Evolutionary conservation across 2,113 vertebrate genomes (phyloP), one percentile per base, ranked within the genome.

Genomic region (Perognathus longimembris): DNA sequence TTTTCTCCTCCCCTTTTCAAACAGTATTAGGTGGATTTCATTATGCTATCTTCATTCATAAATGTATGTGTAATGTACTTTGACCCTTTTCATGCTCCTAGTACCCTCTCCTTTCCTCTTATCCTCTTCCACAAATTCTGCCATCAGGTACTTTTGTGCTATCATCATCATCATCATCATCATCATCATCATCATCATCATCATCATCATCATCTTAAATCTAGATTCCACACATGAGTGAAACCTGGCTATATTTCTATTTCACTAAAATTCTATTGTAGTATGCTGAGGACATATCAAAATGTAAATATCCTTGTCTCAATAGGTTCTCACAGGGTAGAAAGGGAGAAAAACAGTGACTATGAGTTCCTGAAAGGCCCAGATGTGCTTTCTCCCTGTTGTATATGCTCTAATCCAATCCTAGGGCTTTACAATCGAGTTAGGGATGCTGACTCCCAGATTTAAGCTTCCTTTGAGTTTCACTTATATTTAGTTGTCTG

Each of bases 401-500:
- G 28, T 61, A 40, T 61, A 36, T 32, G 30, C 3, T 64, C 64
- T 94, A 77, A 78, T 92, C 82, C 71, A 64, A 34, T 57, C 32
- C 12, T 21, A 5, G 40, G 4, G 5, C 17, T 83, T 82, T 45
- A 40, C 76, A 84, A 84, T 63, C 8, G 18, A 85, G 26, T 69
- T 81, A 80, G 32, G 63, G 12, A 42, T 67, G 50, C 75, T 82
- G 66, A 81, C 5, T 74, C 24, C 69, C 3, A 28, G 86, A 89
- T 92, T 61, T 63, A 17, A 77, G 40, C 20, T 57, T 30, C 14
- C 34, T 26, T 8, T 64, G 45, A 84, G 15, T 26, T 74, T 69
- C 67, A 75, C 32, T 71, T 61, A n/a, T n/a, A 63, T 78, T 85
- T 82, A 82, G 75, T 66, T 96, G 32, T 24, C 80, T 17, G 38